These are phyloP conservation scores for Aphelenchoides bicaudatus DNA, from an alignment of 2,888 invertebrate genomes.

Conservation along the genomic window DNA sequence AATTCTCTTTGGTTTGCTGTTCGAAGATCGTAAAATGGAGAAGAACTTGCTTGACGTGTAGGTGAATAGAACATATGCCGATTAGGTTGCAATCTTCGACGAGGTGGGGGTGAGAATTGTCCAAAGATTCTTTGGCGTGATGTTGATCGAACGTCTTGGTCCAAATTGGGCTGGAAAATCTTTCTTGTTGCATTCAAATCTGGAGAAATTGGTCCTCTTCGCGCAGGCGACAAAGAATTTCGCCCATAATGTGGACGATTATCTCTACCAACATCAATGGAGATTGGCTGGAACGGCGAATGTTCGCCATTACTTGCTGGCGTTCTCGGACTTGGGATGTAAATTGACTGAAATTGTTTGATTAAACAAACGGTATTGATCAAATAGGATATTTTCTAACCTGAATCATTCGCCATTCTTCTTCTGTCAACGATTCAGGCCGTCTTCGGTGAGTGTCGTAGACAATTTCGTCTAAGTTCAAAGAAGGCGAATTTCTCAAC, in stretches of 20 bases:
- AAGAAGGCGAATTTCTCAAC: constrained; percentile 14
- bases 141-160: no score
- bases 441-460: background rate
- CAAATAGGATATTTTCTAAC: no score
- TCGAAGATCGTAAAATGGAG: background rate
- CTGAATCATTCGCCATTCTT: constrained; percentile 32
- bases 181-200: no score
- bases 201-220: background rate
- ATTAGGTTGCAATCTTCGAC: no score
- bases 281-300: background rate
- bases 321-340: constrained; percentile 18
- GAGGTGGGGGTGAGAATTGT: no score
- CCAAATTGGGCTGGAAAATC: no score
- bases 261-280: background rate
- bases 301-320: constrained; percentile 10
- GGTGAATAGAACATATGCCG: no score
- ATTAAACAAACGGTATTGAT: no score
- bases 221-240: background rate
- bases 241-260: background rate
- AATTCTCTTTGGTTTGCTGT: background rate
- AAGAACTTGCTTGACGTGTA: no score
- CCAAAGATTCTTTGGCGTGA: no score
- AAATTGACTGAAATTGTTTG: constrained; percentile 33
- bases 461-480: constrained; percentile 10
- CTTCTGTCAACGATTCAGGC: constrained; percentile 24